phyloP scores from a whole-genome alignment of 2,888 invertebrate species.

The Yponomeuta evonymella region DNA sequence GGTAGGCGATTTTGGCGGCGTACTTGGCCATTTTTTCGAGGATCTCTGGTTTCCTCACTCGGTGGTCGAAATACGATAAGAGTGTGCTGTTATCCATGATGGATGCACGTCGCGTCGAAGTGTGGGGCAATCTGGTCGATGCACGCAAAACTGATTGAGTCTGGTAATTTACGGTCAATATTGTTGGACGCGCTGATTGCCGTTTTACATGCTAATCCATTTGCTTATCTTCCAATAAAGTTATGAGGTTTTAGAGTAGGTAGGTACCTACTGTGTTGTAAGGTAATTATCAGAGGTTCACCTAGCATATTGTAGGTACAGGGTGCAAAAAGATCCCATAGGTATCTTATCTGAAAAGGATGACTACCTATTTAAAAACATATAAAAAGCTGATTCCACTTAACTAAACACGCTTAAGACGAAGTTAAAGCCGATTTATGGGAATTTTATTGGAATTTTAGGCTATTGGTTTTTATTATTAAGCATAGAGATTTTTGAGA shows the following conservation, averaged over 20 bases:
- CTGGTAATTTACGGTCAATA: neutral
- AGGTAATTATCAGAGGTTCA: too few species aligned
- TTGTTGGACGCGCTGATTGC: slow-evolving; percentile 10
- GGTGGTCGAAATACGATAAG: neutral
- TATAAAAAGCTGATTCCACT: too few species aligned
- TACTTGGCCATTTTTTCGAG: slow-evolving; percentile 33
- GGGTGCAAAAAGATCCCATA: too few species aligned
- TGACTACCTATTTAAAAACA: too few species aligned
- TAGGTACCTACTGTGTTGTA: too few species aligned
- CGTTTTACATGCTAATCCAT: slow-evolving; percentile 9
- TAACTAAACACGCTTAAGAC: too few species aligned
- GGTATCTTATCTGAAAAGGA: too few species aligned
- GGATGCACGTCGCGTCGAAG: neutral
- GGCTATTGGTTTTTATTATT: too few species aligned
- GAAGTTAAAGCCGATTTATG: too few species aligned
- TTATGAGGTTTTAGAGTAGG: neutral
- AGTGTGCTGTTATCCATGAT: slow-evolving; percentile 5
- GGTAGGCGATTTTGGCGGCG: slow-evolving; percentile 46
- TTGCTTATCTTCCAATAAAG: neutral
- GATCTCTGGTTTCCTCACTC: slow-evolving; percentile 22
- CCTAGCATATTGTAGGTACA: too few species aligned
- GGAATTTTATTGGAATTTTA: too few species aligned
- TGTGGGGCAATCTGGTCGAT: neutral
- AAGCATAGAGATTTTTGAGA: too few species aligned
- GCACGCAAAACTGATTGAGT: neutral